Conservation (phyloP, 2,797 vertebrate species). For the Siniperca undulata region DNA sequence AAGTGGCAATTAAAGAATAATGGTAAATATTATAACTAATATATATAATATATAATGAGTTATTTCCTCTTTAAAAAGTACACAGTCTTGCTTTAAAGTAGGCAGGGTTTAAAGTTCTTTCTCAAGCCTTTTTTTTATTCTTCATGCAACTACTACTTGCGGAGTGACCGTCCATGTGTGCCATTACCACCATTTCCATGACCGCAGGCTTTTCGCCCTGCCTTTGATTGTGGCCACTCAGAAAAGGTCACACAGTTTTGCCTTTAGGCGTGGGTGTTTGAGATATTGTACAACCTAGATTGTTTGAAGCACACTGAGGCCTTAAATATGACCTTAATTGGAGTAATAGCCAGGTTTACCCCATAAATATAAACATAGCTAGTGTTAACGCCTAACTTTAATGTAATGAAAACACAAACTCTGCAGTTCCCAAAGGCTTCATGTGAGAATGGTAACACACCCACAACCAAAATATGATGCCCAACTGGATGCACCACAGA, state of each 20-base stretch:
- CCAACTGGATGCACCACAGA: slow-evolving; percentile 48
- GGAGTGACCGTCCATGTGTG: no score
- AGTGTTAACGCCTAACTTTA: slow-evolving; percentile 22
- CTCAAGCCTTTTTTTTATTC: no score
- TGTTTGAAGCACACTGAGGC: background rate
- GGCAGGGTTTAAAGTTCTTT: no score
- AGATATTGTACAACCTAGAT: background rate
- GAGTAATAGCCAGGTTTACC: background rate
- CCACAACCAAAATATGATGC: slow-evolving; percentile 44
- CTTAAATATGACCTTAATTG: background rate
- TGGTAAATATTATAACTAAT: no score
- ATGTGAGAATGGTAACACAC: slow-evolving; percentile 38
- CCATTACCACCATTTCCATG: no score
- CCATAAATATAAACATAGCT: slow-evolving; percentile 6
- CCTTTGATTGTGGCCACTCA: background rate
- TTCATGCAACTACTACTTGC: no score
- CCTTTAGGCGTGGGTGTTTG: background rate
- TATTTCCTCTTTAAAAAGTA: no score
- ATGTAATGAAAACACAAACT: slow-evolving; percentile 38
- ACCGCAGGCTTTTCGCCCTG: background rate
- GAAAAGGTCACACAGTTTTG: background rate
- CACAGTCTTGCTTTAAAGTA: no score
- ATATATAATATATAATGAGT: no score
- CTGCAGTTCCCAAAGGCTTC: slow-evolving; percentile 37
- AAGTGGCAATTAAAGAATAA: no score